Base-by-base conservation (phyloP, 1,140 invertebrate genomes). In the Wiebesia pumilae region DNA sequence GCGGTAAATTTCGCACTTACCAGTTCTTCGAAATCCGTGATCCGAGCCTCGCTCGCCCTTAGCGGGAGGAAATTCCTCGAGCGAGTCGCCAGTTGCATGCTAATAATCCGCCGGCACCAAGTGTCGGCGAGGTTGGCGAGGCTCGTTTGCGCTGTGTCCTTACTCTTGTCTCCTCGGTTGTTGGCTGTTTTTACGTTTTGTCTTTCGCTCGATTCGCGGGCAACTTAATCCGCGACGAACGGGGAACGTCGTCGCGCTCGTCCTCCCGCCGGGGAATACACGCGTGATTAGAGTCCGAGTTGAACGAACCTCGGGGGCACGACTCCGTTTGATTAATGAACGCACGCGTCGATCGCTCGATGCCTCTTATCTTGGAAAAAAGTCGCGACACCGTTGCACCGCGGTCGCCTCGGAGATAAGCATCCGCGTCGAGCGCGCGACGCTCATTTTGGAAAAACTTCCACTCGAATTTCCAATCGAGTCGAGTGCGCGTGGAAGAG, bases 281-380 rank as follows among this genome's bases (percentile, higher is more conserved):
- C 79, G n/a, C 54, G 62, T 27, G 65, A 82, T 82, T 82, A 82
- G 43, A 47, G 24, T 12, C 35, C 62, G 38, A 58, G 84, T 80
- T 85, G 77, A 85, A 85, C n/a, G 77, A 85, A 85, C 84, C 14
- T 73, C 35, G 71, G 62, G 9, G 54, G 35, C 47, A 33, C 12
- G 51, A 51, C 47, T 35, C 30, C 7, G 47, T 30, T 65, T 85
- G 77, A 85, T 85, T 85, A 85, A 85, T 81, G 81, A 75, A 79
- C 62, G 54, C 19, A 43, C 27, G 73, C 54, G 24, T 3, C 40
- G 43, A 47, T 84, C 82, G 69, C 38, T 80, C 78, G 9, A 47
- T 47, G 30, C 69, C 69, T 47, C 54, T 75, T 83, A 83, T 83
- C 67, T 82, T 21, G 51, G 43, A 47, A 47, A n/a, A 47, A 47